Conservation (phyloP, 1,140 invertebrate species). For the Cyphomyrmex costatus region DNA sequence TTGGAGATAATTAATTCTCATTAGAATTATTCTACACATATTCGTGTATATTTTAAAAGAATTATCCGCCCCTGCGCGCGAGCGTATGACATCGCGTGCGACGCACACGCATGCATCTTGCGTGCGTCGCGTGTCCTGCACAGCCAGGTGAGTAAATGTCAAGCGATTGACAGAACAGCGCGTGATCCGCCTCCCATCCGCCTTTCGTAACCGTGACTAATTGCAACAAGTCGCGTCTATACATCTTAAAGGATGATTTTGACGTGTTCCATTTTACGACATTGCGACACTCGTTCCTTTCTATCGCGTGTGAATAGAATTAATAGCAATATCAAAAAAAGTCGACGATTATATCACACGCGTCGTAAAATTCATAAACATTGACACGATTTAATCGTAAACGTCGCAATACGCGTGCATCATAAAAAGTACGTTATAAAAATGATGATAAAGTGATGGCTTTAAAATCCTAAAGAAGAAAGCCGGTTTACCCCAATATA, state of each 20-base stretch:
- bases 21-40: not conserved
- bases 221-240: constrained; percentile 42
- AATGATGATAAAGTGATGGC: not conserved
- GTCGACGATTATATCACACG: not conserved
- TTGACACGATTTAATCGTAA: not conserved
- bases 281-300: constrained; percentile 52
- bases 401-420: constrained; percentile 7
- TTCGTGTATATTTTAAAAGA: not conserved
- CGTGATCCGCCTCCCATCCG: constrained; percentile 49
- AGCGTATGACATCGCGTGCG: constrained; percentile 9
- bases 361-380: constrained; percentile 25
- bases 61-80: constrained; percentile 34
- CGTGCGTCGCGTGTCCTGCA: constrained; percentile 41
- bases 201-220: constrained; percentile 54
- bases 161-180: constrained; percentile 58
- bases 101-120: constrained; percentile 6
- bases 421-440: constrained; percentile 6
- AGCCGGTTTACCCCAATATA: not conserved
- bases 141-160: constrained; percentile 60
- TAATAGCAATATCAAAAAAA: constrained; percentile 29
- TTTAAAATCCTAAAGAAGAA: constrained; percentile 14
- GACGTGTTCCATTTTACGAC: constrained; percentile 37
- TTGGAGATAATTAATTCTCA: not conserved
- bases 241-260: constrained; percentile 36
- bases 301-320: constrained; percentile 18